Percentiles rank a stretch among this genome's conserved stretches.
Evolutionary conservation across 1,140 invertebrate genomes (phyloP).

Genomic region (Nasonia giraulti): DNA sequence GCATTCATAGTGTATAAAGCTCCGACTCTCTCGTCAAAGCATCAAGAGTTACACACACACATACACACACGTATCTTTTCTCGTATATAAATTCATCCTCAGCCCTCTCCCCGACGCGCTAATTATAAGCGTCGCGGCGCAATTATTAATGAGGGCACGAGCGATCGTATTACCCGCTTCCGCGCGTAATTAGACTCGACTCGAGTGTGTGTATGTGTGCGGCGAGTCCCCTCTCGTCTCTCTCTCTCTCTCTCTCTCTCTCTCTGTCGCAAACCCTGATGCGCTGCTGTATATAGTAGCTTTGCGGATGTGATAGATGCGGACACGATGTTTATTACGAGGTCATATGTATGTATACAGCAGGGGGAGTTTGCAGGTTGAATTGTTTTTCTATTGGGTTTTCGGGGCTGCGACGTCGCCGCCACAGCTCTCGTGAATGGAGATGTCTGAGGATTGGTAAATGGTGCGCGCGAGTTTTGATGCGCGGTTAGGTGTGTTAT

Average conservation of each 20-base stretch:
- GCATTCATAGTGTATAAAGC: neutral
- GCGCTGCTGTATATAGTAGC: neutral
- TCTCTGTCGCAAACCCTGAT: neutral
- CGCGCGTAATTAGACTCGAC: slow-evolving; percentile 60
- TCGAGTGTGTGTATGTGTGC: neutral
- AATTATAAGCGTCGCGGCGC: slow-evolving; percentile 63
- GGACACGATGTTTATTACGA: slow-evolving; percentile 1
- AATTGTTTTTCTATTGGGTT: neutral
- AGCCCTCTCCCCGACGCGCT: slow-evolving; percentile 51
- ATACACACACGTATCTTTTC: neutral
- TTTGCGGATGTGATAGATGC: neutral
- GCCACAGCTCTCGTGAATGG: neutral
- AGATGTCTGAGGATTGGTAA: neutral
- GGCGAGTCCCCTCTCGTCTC: slow-evolving; percentile 7
- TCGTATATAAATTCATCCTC: neutral
- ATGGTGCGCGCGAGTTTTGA: neutral
- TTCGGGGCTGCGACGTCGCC: neutral
- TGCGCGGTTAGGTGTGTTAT: neutral
- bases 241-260: no score
- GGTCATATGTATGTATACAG: neutral
- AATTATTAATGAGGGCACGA: slow-evolving; percentile 65
- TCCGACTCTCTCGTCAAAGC: neutral
- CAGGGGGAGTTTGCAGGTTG: neutral
- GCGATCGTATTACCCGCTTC: slow-evolving; percentile 59
- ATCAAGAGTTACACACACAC: neutral